These are phyloP conservation scores for Bolinopsis microptera DNA, from an alignment of 37 sponge, comb jelly and placozoan species.

Conservation along the genomic window DNA sequence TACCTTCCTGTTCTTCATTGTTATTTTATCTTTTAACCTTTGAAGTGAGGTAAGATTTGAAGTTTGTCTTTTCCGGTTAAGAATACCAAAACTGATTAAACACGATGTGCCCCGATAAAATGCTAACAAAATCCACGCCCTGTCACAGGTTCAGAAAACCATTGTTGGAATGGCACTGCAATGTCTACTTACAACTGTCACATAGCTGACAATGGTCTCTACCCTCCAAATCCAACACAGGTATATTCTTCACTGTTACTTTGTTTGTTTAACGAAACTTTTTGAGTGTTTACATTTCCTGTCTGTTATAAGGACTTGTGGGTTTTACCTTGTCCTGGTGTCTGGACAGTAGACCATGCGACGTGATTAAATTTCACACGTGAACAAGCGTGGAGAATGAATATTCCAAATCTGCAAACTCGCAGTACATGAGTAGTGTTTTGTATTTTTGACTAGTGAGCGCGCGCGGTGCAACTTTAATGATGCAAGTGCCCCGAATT, in stretches of 20 bases:
- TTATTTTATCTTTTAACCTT: too few species aligned
- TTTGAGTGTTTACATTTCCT: not conserved
- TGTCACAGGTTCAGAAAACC: not conserved
- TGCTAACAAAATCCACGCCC: too few species aligned
- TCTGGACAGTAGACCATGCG: not conserved
- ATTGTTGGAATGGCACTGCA: constrained; percentile 1
- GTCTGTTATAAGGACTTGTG: not conserved
- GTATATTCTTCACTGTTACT: too few species aligned
- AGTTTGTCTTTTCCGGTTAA: too few species aligned
- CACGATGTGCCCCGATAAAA: too few species aligned
- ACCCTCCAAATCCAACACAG: constrained; percentile 1
- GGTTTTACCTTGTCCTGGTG: not conserved
- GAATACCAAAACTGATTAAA: too few species aligned
- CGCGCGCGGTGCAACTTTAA: constrained; percentile 15
- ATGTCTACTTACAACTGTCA: constrained; percentile 33
- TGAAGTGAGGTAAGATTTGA: too few species aligned
- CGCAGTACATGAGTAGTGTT: not conserved
- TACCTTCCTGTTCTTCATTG: too few species aligned
- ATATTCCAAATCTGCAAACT: not conserved
- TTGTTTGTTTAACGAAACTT: not conserved
- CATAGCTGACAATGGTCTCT: not conserved
- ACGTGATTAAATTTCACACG: not conserved
- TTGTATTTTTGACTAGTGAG: not conserved
- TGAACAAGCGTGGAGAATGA: not conserved
- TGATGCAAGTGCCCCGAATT: not conserved